These are phyloP conservation scores for Pteronotus mesoamericanus DNA, from an alignment of 2,797 vertebrate species.

Conservation along the genomic window DNA sequence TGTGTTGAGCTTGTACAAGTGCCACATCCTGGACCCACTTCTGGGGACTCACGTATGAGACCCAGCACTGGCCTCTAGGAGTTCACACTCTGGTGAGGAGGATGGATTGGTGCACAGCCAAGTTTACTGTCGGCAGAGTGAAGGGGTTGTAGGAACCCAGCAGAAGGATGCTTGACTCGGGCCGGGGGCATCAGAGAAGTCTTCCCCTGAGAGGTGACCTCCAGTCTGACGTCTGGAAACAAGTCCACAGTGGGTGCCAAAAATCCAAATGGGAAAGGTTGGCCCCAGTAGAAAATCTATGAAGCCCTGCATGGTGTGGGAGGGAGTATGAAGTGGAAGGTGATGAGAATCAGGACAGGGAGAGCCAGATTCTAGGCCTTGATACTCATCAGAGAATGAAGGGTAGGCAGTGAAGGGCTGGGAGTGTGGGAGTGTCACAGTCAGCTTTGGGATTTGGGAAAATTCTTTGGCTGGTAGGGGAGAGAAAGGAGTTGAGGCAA, in stretches of 20 bases:
- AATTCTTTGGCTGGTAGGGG: neutral
- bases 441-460: neutral
- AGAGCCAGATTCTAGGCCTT: neutral
- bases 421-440: rapidly evolving
- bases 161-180: neutral
- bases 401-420: neutral
- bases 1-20: neutral
- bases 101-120: neutral
- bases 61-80: neutral
- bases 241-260: neutral
- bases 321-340: neutral
- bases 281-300: neutral
- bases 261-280: neutral
- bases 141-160: neutral
- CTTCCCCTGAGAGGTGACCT: neutral
- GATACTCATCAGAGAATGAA: neutral
- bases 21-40: neutral
- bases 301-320: neutral
- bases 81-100: neutral
- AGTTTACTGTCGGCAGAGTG: neutral
- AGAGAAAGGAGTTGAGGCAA: neutral
- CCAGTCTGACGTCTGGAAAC: neutral
- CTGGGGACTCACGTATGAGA: neutral
- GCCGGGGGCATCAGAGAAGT: neutral
- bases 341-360: neutral